phyloP scores from a whole-genome alignment of 2,797 vertebrate species.

The Mallotus villosus region DNA sequence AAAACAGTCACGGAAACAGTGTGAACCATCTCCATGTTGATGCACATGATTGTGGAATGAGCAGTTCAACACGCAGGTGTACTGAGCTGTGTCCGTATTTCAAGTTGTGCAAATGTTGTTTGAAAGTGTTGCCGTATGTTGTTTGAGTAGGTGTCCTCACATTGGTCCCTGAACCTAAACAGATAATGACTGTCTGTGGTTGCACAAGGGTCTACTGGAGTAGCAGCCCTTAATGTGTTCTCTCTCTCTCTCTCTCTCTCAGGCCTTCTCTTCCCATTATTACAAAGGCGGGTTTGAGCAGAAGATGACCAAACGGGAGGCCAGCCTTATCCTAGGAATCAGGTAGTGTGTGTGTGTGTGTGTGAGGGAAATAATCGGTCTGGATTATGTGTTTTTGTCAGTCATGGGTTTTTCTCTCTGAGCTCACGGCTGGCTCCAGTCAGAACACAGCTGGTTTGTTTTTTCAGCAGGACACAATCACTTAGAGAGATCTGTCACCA shows the following conservation, averaged over 20 bases:
- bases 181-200: too few species aligned
- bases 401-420: not conserved
- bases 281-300: conserved; percentile 80
- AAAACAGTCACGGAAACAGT: too few species aligned
- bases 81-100: too few species aligned
- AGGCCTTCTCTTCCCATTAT: conserved; percentile 68
- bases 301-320: conserved; percentile 75
- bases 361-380: not conserved
- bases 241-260: not conserved
- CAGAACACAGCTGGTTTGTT: not conserved
- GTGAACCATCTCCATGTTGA: too few species aligned
- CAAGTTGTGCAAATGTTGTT: too few species aligned
- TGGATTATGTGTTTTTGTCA: conserved; percentile 15
- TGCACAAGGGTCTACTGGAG: too few species aligned
- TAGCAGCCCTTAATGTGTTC: not conserved
- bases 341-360: conserved; percentile 58
- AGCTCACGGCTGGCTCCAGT: not conserved
- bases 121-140: too few species aligned
- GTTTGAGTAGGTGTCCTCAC: too few species aligned
- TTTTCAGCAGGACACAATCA: not conserved
- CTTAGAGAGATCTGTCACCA: not conserved
- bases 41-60: too few species aligned
- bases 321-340: conserved; percentile 75
- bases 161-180: too few species aligned
- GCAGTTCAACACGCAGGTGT: too few species aligned